Conservation (phyloP, 2,113 vertebrate species). For the Grammomys dolichurus region DNA sequence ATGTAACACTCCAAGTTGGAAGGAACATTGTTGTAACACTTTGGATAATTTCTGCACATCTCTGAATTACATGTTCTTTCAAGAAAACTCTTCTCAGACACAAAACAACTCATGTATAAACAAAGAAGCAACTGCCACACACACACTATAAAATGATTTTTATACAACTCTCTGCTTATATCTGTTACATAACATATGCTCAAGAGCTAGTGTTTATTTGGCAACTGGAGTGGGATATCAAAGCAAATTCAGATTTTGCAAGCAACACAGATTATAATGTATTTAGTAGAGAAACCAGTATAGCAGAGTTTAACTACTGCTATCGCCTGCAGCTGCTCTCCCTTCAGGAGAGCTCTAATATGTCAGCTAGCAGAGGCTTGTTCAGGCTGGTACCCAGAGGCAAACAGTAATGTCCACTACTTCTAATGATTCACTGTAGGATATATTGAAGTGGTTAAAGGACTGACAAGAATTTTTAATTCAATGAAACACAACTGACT, state of each 20-base stretch:
- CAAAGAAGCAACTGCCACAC: constrained; percentile 2
- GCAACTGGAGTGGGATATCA: constrained; percentile 57
- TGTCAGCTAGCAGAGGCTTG: neutral
- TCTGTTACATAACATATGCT: constrained; percentile 11
- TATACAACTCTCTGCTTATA: neutral
- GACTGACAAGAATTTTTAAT: neutral
- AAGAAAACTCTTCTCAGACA: constrained; percentile 31
- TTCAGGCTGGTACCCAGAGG: neutral
- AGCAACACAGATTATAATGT: constrained; percentile 68
- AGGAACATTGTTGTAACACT: neutral
- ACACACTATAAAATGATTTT: constrained; percentile 56
- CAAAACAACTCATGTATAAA: constrained; percentile 23
- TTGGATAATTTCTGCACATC: constrained; percentile 3
- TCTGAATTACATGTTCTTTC: neutral
- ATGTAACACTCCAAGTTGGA: neutral
- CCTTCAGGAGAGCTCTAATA: neutral
- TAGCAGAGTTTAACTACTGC: constrained; percentile 38
- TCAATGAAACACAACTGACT: neutral
- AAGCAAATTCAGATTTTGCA: constrained; percentile 73
- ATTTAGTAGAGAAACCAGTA: constrained; percentile 70
- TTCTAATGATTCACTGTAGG: neutral
- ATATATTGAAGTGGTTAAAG: neutral
- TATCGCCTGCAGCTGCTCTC: neutral
- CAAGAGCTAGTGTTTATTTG: constrained; percentile 61
- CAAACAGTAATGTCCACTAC: neutral